Evolutionary conservation across 2,797 vertebrate genomes (phyloP).

Genomic region (Spinus pinus): DNA sequence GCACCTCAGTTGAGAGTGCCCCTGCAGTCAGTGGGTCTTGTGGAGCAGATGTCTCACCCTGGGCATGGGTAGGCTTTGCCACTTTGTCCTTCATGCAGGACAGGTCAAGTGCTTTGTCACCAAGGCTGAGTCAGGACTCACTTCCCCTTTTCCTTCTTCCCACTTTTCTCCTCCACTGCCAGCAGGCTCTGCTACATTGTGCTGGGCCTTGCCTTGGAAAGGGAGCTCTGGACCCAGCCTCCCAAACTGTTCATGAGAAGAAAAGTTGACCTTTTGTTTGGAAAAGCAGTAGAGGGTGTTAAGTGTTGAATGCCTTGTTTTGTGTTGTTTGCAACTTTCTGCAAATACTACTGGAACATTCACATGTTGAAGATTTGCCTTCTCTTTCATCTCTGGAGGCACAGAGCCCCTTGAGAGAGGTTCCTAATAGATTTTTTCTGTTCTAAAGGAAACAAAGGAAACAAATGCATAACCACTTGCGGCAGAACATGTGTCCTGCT

Average conservation of each 20-base stretch:
- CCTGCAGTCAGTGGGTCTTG: rapidly evolving
- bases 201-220: not conserved
- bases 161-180: not conserved
- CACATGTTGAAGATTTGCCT: not conserved
- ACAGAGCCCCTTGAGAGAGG: not conserved
- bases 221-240: not conserved
- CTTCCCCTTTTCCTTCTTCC: not conserved
- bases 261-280: not conserved
- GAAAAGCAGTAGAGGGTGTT: not conserved
- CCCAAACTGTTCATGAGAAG: not conserved
- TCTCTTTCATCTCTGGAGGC: not conserved
- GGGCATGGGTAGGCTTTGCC: not conserved
- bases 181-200: not conserved
- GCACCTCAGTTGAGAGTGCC: not conserved
- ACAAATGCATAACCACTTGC: constrained; percentile 95
- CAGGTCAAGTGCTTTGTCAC: not conserved
- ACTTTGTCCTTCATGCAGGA: not conserved
- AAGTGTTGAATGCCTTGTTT: not conserved
- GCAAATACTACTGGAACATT: not conserved
- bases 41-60: not conserved
- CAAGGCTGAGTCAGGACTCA: not conserved
- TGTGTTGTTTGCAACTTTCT: not conserved
- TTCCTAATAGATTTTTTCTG: not conserved
- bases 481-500: constrained; percentile 95
- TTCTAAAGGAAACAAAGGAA: constrained; percentile 90